Evolutionary conservation across 2,113 vertebrate species (phyloP).

Genomic region (Pterocles burchelli): DNA sequence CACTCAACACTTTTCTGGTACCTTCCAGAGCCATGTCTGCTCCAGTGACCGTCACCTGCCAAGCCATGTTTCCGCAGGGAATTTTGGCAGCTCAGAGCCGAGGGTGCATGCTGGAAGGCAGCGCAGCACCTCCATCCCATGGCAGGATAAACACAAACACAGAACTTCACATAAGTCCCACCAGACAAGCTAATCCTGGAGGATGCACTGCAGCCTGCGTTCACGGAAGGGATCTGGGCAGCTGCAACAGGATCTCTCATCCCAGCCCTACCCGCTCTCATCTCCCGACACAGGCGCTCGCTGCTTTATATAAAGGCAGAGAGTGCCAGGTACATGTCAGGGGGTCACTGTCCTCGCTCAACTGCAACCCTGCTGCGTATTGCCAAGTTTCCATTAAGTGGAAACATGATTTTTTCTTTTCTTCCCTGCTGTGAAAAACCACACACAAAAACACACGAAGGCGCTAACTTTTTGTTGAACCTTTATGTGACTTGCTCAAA

Average conservation of each 20-base stretch:
- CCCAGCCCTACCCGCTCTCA: no score
- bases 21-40: neutral
- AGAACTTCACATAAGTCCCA: neutral
- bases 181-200: neutral
- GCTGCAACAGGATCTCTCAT: neutral
- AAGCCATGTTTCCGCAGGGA: neutral
- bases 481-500: neutral
- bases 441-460: neutral
- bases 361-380: neutral
- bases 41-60: constrained; percentile 26
- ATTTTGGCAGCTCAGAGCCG: neutral
- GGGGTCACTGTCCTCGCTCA: rapidly evolving
- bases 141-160: neutral
- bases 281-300: neutral
- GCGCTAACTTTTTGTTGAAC: neutral
- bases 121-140: neutral
- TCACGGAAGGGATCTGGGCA: rapidly evolving
- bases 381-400: neutral
- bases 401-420: neutral
- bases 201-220: neutral
- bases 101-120: neutral
- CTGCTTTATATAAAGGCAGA: neutral
- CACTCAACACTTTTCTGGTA: neutral
- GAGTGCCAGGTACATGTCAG: neutral
- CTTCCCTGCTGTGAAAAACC: neutral